Percentiles rank a stretch among this genome's conserved stretches.
These are phyloP conservation scores for Esperia sulphurella DNA, from an alignment of 2,888 invertebrate species.

Conservation along the genomic window DNA sequence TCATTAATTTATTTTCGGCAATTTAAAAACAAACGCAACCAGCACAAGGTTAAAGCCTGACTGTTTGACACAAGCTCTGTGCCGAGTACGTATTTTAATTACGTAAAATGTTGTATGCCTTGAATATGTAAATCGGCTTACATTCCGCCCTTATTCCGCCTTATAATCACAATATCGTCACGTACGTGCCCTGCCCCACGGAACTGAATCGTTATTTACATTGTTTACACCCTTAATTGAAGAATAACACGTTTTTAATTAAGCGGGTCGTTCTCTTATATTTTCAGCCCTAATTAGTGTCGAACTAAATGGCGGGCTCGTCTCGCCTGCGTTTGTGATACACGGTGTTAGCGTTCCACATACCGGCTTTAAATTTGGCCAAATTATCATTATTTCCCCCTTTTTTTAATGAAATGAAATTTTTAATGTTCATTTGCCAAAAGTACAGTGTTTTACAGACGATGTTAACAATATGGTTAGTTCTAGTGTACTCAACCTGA, in stretches of 20 bases:
- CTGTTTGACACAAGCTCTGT: background rate
- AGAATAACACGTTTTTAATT: constrained; percentile 31
- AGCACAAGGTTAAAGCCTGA: background rate
- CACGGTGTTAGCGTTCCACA: background rate
- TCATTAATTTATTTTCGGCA: too few relatives aligned
- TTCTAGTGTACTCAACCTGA: too few relatives aligned
- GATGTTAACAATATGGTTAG: too few relatives aligned
- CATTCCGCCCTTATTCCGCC: background rate
- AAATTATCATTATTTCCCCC: too few relatives aligned
- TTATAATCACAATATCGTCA: constrained; percentile 1
- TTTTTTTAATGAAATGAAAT: too few relatives aligned
- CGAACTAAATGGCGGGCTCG: constrained; percentile 15
- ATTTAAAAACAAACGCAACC: background rate
- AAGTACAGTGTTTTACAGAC: too few relatives aligned
- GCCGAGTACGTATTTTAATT: background rate
- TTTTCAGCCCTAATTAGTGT: constrained; percentile 25
- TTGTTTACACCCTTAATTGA: constrained; percentile 11
- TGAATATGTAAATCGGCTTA: constrained; percentile 1
- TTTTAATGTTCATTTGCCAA: too few relatives aligned
- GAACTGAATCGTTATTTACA: constrained; percentile 11
- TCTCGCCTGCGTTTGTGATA: too few relatives aligned
- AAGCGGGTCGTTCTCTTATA: constrained; percentile 20
- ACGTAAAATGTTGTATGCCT: background rate
- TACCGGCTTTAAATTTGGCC: too few relatives aligned
- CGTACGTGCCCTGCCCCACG: background rate